A percentile compares a stretch with the other conserved stretches of the same genome.
phyloP scores from a whole-genome alignment of 2,113 vertebrate species.

The Xiphias gladius region DNA sequence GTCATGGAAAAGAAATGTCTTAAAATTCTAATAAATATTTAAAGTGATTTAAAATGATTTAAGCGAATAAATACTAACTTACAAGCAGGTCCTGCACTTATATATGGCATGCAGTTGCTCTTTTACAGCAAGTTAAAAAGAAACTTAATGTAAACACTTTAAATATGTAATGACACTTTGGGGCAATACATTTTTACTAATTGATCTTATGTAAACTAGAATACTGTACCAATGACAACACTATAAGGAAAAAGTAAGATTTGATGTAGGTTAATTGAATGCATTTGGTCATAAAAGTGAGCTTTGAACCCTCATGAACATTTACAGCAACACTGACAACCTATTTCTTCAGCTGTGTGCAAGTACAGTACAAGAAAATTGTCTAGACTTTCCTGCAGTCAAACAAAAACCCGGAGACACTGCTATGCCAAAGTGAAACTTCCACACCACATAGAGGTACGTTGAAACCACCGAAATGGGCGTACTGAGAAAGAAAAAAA shows the following conservation, averaged over 20 bases:
- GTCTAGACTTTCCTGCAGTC: neutral
- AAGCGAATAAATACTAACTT: too few species aligned
- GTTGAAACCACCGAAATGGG: conserved; percentile 26
- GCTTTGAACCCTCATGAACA: conserved; percentile 45
- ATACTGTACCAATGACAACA: neutral
- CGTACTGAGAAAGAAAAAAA: too few species aligned
- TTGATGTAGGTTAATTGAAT: neutral
- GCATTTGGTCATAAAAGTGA: neutral
- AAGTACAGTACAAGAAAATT: neutral
- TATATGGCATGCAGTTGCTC: too few species aligned
- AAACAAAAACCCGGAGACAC: neutral
- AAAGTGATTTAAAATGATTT: too few species aligned
- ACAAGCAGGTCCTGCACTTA: too few species aligned
- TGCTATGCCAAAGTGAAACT: conserved; percentile 40
- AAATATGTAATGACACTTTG: too few species aligned
- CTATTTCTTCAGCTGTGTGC: conserved; percentile 6
- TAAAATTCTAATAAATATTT: too few species aligned
- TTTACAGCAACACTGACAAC: neutral
- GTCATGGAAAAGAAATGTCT: too few species aligned
- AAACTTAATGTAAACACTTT: too few species aligned
- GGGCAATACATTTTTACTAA: neutral
- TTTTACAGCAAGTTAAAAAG: too few species aligned
- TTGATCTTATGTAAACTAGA: too few species aligned
- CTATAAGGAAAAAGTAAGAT: neutral
- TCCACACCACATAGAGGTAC: conserved; percentile 51